Base-by-base conservation (phyloP, 1,140 invertebrate species). In the Macrobrachium nipponense region DNA sequence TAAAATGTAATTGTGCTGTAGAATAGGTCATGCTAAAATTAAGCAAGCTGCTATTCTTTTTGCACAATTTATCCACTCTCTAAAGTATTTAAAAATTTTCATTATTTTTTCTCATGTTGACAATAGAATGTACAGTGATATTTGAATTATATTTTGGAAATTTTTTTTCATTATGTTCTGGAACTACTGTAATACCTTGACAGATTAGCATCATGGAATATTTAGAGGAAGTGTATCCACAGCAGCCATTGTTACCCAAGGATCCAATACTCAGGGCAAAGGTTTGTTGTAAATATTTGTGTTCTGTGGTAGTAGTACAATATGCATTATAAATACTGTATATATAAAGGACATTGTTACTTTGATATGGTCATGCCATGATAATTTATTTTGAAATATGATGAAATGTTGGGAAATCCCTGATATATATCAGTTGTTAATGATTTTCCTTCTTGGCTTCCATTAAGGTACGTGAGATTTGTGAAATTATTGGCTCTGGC, bases 141-240 rank as follows among this genome's bases (percentile, higher is more conserved):
- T 27, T 72, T 36, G 20, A 17, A 12, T 70, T 23, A 70, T 20
- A 36, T 72, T 72, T 2, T 2, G 44, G 20, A 72, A 20, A 5
- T 10, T 36, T 18, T 5, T 27, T 7, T 44, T 36, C 20, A 68
- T 44, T 15, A 44, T 83, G 0, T 36, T 79, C 20, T 58, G 64
- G 58, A 14, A 17, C 4, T n/a, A n/a, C n/a, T n/a, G n/a, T 36
- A 36, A 36, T 68, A 15, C 59, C 88, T 79, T 91, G 91, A 14
- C 89, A 95, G 91, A 91, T 98, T 66, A 96, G 96, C 89, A 98
- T 99, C 83, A 94, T 99, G 93, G 96, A 98, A 91, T 99, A 98
- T 92, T 92, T 99, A 90, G 97, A 99, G 92, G 98, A 99, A 91
- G 96, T 95, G 2, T 93, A 96, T 90, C 96, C 96, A 15, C 95